Evolutionary conservation across 2,797 vertebrate species (phyloP).

Genomic region (Alca torda): DNA sequence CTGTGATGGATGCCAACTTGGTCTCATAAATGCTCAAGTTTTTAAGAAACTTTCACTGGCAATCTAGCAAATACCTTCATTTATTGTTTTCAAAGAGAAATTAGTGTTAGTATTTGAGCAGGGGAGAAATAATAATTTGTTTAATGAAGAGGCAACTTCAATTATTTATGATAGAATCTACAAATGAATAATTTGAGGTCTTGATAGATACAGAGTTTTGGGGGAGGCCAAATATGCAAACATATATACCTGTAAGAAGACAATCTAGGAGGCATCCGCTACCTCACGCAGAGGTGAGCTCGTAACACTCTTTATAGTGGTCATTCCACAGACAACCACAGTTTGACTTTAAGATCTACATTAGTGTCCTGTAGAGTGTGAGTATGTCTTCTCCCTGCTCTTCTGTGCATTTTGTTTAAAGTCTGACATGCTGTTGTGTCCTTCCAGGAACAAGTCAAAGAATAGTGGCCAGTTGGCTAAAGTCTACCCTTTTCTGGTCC

Average conservation of each 20-base stretch:
- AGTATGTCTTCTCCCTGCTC: not conserved
- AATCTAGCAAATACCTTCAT: not conserved
- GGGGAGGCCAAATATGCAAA: not conserved
- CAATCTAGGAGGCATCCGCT: not conserved
- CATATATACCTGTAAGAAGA: not conserved
- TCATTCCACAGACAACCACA: not conserved
- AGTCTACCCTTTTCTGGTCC: not conserved
- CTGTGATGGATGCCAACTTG: not conserved
- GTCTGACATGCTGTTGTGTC: rapidly evolving
- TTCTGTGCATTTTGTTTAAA: not conserved
- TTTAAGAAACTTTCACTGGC: not conserved
- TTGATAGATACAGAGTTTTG: not conserved
- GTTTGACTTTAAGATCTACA: not conserved
- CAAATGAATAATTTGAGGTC: not conserved
- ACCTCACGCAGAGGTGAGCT: not conserved
- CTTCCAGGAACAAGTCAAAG: not conserved
- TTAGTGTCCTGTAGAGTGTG: too few relatives aligned
- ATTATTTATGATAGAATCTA: not conserved
- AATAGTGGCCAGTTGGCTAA: not conserved
- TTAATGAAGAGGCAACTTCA: not conserved
- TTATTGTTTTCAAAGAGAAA: not conserved
- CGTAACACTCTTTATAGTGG: not conserved
- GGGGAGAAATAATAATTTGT: not conserved
- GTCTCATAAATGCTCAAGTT: not conserved
- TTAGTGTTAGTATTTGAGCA: not conserved